Base-by-base conservation (phyloP, 2,797 vertebrate genomes). In the Argentina silus region DNA sequence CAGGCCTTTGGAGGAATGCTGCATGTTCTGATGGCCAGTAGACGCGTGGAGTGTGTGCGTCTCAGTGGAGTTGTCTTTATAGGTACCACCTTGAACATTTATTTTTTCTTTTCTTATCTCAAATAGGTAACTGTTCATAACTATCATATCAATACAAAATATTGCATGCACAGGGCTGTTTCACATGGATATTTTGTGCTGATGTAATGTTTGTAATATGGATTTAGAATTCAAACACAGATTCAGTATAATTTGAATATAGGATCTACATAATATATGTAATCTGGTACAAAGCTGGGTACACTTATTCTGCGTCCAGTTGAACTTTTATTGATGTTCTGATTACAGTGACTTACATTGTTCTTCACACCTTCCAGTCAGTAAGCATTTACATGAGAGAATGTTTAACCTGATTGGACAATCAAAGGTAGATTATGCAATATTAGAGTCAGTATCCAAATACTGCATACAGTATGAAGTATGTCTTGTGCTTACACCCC, bases 351-450 rank as follows among this genome's bases (percentile, higher is more conserved):
- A 51, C 45, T 7, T n/a, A 27, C 47, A 67, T 23, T 47, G 56
- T 44, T 66, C 60, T 12, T 66, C 42, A n/a, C 21, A 80, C 19
- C 87, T 90, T 91, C 88, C 88, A 86, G 86, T 90, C 86, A 87
- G 57, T 57, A 6, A 17, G 51, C 6, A 6, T 53, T 53, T 53
- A 83, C 71, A 79, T 86, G 85, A 87, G 85, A 86, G 82, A 83
- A 57, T 84, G 83, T 87, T 90, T 88, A 85, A 80, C 53, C 80
- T 78, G 27, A 78, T 53, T 36, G 27, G n/a, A 75, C 72, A 81
- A 61, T 75, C 82, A 80, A 75, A 76, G 11, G 62, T 83, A 83
- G 68, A 81, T 19, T 21, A 27, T 60, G 66, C 42, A 36, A 48
- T 70, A 59, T 74, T 66, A 12, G 44, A 74, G 63, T 68, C 8